These are phyloP conservation scores for Macropodus opercularis DNA, from an alignment of 2,797 vertebrate species.

Conservation along the genomic window DNA sequence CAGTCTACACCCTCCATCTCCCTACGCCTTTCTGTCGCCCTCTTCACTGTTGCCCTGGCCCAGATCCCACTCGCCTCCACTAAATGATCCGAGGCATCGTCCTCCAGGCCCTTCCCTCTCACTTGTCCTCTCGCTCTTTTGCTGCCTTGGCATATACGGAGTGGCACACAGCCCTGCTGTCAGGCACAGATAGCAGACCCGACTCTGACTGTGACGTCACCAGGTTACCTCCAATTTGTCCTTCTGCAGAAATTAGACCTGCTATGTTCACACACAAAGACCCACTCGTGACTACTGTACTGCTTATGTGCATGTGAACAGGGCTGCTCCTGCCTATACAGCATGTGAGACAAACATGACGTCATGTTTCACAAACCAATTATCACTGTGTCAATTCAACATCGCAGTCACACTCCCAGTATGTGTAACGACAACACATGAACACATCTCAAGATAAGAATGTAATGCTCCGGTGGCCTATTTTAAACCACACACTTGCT, in stretches of 20 bases:
- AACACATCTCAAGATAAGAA: neutral
- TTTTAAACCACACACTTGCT: too few relatives aligned
- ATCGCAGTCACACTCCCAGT: constrained; percentile 10
- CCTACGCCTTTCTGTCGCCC: constrained; percentile 27
- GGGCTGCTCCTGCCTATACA: neutral
- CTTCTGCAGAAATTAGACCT: constrained; percentile 43
- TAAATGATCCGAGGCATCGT: constrained; percentile 57
- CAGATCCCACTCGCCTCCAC: constrained; percentile 44
- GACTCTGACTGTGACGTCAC: constrained; percentile 63
- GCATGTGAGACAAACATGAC: constrained; percentile 2
- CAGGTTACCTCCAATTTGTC: constrained; percentile 64
- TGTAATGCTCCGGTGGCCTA: neutral
- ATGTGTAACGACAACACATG: neutral
- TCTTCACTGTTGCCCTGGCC: constrained; percentile 42
- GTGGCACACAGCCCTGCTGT: constrained; percentile 70
- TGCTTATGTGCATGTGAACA: constrained; percentile 10
- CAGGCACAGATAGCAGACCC: constrained; percentile 56
- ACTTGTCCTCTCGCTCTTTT: constrained; percentile 13
- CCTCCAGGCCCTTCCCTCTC: constrained; percentile 31
- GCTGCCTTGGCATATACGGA: constrained; percentile 41
- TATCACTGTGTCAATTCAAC: constrained; percentile 10
- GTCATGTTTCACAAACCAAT: constrained; percentile 32
- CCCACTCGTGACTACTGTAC: too few relatives aligned
- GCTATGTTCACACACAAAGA: too few relatives aligned
- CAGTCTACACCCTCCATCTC: constrained; percentile 32